These are phyloP conservation scores for Oxygymnocypris stewartii DNA, from an alignment of 2,113 vertebrate genomes.

Conservation along the genomic window DNA sequence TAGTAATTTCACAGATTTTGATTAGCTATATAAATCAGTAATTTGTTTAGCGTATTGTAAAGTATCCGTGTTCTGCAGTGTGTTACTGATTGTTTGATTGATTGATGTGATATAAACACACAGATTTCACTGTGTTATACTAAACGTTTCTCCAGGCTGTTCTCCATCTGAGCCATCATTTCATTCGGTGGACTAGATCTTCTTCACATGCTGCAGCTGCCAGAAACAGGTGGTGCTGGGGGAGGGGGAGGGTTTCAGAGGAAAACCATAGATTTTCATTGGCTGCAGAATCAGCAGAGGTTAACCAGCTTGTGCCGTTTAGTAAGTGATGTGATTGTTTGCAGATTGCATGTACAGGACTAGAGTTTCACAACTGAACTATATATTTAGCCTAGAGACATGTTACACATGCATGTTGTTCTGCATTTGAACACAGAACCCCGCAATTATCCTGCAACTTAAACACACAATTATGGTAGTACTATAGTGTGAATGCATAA, in stretches of 20 bases:
- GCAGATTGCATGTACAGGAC: neutral
- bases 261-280: neutral
- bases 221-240: neutral
- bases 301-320: neutral
- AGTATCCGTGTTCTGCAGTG: too few species aligned
- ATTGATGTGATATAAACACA: too few species aligned
- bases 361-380: neutral
- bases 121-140: too few species aligned
- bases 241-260: neutral
- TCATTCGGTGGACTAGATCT: neutral
- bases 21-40: too few species aligned
- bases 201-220: neutral
- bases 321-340: neutral
- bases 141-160: neutral
- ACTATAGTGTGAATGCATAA: neutral
- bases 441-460: neutral
- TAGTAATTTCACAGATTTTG: too few species aligned
- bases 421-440: neutral
- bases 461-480: slow-evolving; percentile 2
- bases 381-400: neutral
- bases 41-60: too few species aligned
- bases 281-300: slow-evolving; percentile 1
- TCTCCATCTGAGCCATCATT: neutral
- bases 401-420: neutral
- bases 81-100: too few species aligned